Conservation (phyloP, 2,888 invertebrate genomes). For the Macaria notata region DNA sequence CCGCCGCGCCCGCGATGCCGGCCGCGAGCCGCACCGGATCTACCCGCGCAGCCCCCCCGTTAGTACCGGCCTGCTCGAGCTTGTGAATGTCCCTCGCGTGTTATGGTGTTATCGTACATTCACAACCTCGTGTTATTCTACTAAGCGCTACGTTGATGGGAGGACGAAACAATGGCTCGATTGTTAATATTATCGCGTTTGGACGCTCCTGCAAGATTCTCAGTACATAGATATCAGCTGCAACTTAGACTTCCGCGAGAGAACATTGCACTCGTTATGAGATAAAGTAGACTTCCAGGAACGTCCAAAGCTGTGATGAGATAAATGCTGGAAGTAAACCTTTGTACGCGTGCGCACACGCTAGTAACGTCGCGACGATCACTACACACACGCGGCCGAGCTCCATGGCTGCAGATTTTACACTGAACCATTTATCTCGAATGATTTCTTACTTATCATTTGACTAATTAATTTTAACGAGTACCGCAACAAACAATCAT, state of each 20-base stretch:
- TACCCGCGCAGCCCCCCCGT: background rate
- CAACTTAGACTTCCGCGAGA: background rate
- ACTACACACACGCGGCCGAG: slow-evolving; percentile 46
- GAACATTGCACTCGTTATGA: slow-evolving; percentile 8
- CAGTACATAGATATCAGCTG: slow-evolving; percentile 2
- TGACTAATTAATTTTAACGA: background rate
- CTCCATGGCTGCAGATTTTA: slow-evolving; percentile 37
- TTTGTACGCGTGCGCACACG: slow-evolving; percentile 50
- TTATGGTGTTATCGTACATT: slow-evolving; percentile 41
- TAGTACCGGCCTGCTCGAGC: slow-evolving; percentile 30
- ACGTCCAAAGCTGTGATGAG: slow-evolving; percentile 41
- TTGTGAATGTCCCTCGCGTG: slow-evolving; percentile 41
- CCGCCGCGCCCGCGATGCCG: slow-evolving; percentile 86
- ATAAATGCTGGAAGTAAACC: slow-evolving; percentile 44
- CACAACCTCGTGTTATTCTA: slow-evolving; percentile 59
- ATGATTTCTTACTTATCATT: background rate
- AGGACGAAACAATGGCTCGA: slow-evolving; percentile 46
- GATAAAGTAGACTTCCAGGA: slow-evolving; percentile 34
- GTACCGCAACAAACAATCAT: background rate
- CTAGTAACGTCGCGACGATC: slow-evolving; percentile 45
- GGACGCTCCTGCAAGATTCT: slow-evolving; percentile 36
- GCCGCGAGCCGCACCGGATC: slow-evolving; percentile 18
- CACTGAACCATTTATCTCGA: slow-evolving; percentile 11
- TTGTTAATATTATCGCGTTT: slow-evolving; percentile 26
- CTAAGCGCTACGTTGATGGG: slow-evolving; percentile 44